Base-by-base conservation (phyloP, 1,140 invertebrate species). In the Aphaenogaster ashmeadi region DNA sequence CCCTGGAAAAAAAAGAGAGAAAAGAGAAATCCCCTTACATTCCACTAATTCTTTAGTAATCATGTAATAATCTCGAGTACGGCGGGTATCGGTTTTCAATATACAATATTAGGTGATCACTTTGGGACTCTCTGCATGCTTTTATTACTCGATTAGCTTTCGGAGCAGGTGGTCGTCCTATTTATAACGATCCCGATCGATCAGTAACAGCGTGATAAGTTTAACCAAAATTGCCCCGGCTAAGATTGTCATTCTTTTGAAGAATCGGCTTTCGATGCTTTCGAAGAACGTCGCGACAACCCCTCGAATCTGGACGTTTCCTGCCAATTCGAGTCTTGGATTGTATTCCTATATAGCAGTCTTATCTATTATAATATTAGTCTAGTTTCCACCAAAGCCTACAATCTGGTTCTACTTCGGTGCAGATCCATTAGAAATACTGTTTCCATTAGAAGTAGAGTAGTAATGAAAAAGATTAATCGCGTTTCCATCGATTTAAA, bases 101-200 rank as follows among this genome's bases (percentile, higher is more conserved):
- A 41, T 75, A 56, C 36, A 58, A 6, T 36, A 72, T 72, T 72
- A 72, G 50, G n/a, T 11, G 72, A 75, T 75, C 38, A 75, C 54
- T 75, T 74, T 58, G 50, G 52, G 11, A 58, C 38, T 56, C 52
- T 75, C 54, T 41, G 36, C 71, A 56, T 50, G 66, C 66, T 74
- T 74, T 74, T 75, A 56, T 75, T 75, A 41, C 18, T 27, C 52
- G 36, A 75, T 27, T 58, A 75, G 18, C 54, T 75, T 75, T 69
- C 41, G 66, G 41, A 69, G 66, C 41, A 69, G 66, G 66, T 75
- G 54, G n/a, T 60, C 54, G 36, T 58, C 72, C 27, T 74, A 75
- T 44, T 58, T 75, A 41, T 75, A 75, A 75, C 36, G 54, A 75
- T 75, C 54, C 33, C 33, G 2, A 56, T 56, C 52, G 36, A 69